Evolutionary conservation across 2,888 invertebrate genomes (phyloP).

Genomic region (Tribolium freemani): DNA sequence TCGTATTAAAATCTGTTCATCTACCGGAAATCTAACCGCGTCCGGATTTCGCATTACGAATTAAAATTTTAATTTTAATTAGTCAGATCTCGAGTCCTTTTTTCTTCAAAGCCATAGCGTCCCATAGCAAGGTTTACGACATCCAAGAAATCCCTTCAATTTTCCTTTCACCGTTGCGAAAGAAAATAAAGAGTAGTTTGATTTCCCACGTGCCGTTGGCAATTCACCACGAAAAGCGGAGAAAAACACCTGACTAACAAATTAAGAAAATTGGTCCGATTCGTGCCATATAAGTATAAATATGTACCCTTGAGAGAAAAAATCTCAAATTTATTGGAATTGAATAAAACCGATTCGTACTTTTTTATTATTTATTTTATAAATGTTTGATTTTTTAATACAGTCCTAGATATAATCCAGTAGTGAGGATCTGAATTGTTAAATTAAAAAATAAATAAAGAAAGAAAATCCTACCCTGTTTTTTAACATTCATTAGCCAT

Average conservation of each 20-base stretch:
- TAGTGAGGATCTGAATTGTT: constrained; percentile 39
- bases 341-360: constrained; percentile 2
- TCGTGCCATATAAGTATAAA: constrained; percentile 18
- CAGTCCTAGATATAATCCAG: constrained; percentile 44
- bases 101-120: not conserved
- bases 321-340: constrained; percentile 18
- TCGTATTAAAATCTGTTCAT: constrained; percentile 10
- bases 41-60: constrained; percentile 13
- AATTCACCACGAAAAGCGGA: not conserved
- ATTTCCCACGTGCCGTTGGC: constrained; percentile 31
- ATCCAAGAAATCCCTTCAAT: constrained; percentile 19
- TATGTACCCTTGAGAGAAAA: constrained; percentile 20
- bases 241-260: constrained; percentile 1
- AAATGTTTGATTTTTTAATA: constrained; percentile 42
- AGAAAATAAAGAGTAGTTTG: constrained; percentile 22
- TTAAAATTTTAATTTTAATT: constrained; percentile 28
- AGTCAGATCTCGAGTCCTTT: not conserved
- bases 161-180: constrained; percentile 14
- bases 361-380: constrained; percentile 38
- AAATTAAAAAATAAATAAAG: constrained; percentile 40
- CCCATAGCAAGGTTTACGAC: not conserved
- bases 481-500: constrained; percentile 36
- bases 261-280: constrained; percentile 26
- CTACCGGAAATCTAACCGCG: constrained; percentile 7
- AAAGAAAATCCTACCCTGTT: constrained; percentile 51